Evolutionary conservation across 2,888 invertebrate species (phyloP), one percentile per base, ranked within the genome.

Genomic region (Calephelis perditalis): DNA sequence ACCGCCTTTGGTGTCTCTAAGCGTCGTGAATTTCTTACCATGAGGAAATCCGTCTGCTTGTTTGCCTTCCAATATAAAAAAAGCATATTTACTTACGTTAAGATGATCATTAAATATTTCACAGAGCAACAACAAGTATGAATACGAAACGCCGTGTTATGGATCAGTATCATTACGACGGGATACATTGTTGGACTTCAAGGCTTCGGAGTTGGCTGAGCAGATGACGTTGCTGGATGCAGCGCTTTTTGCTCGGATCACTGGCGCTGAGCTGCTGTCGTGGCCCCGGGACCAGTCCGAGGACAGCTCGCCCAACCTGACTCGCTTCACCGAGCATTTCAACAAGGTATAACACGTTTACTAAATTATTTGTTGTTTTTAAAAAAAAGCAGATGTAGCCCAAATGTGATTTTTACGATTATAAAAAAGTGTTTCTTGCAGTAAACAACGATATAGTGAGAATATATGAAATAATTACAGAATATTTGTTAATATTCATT

Each of bases 221-320:
- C 99, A 99, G 91, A 98, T 99, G 98, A 99, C 99, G 0, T 81
- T 98, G 56, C 85, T 99, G 47, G 99, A 99, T 85, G 96, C 98
- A 1, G 96, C 98, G 72, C 91, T 99, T 56, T 99, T 99, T 84
- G 95, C 96, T 81, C 96, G 97, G 77, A 98, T 99, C 72, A 98
- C 99, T 86, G 97, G 98, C 65, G 98, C 98, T 0, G 99, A 99
- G 90, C 97, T 99, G 66, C 90, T 99, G 68, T 94, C 98, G 71
- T 99, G 99, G 98, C 97, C 99, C 46, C 95, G 97, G 75, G 98
- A 99, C 81, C 99, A 99, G 85, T 97, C 97, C 68, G 99, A 99
- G 83, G 98, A 99, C 79, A 93, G 96, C 71, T 98, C 98, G 77
- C 99, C 99, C 3, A 99, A 99, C 86, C 92, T 99, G 62, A 98